Percentiles rank a stretch among this genome's conserved stretches.
phyloP scores from a whole-genome alignment of 2,888 invertebrate species.

The Branchellion lobata region DNA sequence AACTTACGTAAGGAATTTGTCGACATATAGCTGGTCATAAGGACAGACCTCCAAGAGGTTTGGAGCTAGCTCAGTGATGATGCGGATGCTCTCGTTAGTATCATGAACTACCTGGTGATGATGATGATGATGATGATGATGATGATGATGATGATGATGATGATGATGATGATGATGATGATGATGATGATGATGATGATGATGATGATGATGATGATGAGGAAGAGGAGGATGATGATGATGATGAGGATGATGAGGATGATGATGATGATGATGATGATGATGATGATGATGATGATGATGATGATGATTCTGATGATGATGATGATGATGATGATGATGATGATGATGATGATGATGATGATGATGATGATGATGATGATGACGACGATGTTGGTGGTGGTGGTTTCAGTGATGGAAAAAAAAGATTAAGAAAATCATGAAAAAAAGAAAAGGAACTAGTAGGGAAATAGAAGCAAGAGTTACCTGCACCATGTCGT shows the following conservation, averaged over 20 bases:
- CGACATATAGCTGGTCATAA: background rate
- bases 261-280: constrained; percentile 34
- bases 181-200: constrained; percentile 29
- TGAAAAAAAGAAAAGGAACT: background rate
- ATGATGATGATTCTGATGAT: background rate
- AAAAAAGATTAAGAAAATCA: too few species aligned
- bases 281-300: constrained; percentile 3
- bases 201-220: background rate
- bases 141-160: constrained; percentile 37
- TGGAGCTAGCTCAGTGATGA: background rate
- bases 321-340: too few species aligned
- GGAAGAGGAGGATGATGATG: constrained; percentile 6
- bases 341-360: constrained; percentile 21
- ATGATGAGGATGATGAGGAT: constrained; percentile 22
- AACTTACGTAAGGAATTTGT: constrained; percentile 3
- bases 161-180: constrained; percentile 35
- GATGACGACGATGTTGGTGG: constrained; percentile 23
- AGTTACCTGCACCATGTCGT: background rate
- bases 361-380: constrained; percentile 27
- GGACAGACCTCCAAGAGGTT: background rate
- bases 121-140: constrained; percentile 17
- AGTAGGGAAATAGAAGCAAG: background rate
- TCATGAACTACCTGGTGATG: constrained; percentile 30
- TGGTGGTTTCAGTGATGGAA: too few species aligned
- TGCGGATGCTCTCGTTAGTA: background rate